These are phyloP conservation scores for Melanostoma mellinum DNA, from an alignment of 2,888 invertebrate genomes.

Conservation along the genomic window DNA sequence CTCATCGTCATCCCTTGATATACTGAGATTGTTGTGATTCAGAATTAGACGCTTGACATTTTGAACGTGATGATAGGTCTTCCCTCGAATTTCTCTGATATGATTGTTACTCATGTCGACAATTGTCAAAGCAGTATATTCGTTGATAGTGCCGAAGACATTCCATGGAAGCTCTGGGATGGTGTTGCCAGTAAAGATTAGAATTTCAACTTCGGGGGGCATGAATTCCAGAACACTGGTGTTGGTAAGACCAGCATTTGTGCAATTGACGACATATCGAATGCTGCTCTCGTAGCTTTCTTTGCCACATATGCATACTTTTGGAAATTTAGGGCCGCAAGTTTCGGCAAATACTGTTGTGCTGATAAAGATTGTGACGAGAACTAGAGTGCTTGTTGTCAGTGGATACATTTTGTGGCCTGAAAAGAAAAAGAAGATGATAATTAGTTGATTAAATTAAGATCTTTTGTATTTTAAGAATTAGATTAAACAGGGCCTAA, in stretches of 20 bases:
- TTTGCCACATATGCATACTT: constrained; percentile 84
- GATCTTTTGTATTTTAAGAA: neutral
- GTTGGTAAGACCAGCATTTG: constrained; percentile 84
- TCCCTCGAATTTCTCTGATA: constrained; percentile 88
- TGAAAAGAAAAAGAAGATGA: constrained; percentile 23
- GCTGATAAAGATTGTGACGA: constrained; percentile 42
- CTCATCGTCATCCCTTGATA: constrained; percentile 83
- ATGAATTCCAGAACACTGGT: constrained; percentile 85
- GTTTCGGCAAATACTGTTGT: constrained; percentile 70
- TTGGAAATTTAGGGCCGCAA: constrained; percentile 82
- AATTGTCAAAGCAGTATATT: constrained; percentile 84
- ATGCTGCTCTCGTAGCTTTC: constrained; percentile 83
- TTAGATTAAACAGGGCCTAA: neutral
- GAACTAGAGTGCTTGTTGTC: constrained; percentile 25
- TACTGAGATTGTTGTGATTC: constrained; percentile 87
- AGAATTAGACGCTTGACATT: constrained; percentile 87
- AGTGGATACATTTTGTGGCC: constrained; percentile 53
- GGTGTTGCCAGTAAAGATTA: constrained; percentile 88
- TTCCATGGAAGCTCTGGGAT: constrained; percentile 87
- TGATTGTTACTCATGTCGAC: constrained; percentile 90
- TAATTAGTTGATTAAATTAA: neutral
- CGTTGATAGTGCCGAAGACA: constrained; percentile 86
- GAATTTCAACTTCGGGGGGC: constrained; percentile 86
- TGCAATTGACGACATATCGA: constrained; percentile 88
- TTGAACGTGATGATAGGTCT: constrained; percentile 88